phyloP scores from a whole-genome alignment of 2,797 vertebrate species.

The Neoniphon sammara region DNA sequence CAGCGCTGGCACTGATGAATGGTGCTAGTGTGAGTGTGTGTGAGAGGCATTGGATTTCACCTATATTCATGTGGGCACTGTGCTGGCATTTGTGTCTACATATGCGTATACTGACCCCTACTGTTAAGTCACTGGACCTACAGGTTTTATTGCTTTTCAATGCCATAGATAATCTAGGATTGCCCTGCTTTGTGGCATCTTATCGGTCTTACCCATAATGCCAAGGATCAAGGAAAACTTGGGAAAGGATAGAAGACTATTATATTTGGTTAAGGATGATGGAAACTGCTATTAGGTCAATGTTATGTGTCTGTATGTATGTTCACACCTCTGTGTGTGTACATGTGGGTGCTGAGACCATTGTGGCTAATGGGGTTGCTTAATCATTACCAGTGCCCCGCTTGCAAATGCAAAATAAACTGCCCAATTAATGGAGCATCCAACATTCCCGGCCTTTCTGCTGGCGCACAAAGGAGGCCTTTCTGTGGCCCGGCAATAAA shows the following conservation, averaged over 20 bases:
- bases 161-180: neutral
- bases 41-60: conserved; percentile 20
- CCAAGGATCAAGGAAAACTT: neutral
- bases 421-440: conserved; percentile 77
- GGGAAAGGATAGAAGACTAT: too few relatives aligned
- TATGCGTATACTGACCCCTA: conserved; percentile 68
- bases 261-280: too few relatives aligned
- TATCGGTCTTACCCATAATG: neutral
- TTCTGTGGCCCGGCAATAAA: conserved; percentile 76
- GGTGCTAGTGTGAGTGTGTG: conserved; percentile 10
- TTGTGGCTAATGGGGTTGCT: conserved; percentile 50
- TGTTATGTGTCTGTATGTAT: neutral
- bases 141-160: conserved; percentile 15
- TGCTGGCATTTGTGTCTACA: neutral
- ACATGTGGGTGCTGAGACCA: conserved; percentile 6
- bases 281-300: neutral
- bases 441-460: conserved; percentile 81
- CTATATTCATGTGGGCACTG: neutral
- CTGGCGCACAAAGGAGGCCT: conserved; percentile 72
- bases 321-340: neutral
- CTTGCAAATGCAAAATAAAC: conserved; percentile 68
- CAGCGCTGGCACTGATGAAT: too few relatives aligned
- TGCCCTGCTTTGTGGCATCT: neutral
- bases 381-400: conserved; percentile 76
- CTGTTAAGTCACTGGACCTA: conserved; percentile 34